Conservation (phyloP, 2,797 vertebrate species). For the Cephalopachus bancanus region DNA sequence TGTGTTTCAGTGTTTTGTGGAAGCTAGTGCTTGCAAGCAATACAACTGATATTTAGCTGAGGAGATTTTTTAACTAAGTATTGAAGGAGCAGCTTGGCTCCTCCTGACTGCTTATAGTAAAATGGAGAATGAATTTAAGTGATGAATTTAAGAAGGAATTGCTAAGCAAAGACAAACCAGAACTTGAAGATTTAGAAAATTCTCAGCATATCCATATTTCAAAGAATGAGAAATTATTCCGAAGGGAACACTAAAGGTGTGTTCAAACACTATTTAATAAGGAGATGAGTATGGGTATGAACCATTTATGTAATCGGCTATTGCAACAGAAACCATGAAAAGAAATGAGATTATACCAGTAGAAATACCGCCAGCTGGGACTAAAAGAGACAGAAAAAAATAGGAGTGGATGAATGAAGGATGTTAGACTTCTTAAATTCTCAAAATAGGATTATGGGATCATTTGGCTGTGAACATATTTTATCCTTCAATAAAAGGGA, state of each 20-base stretch:
- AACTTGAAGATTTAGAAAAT: not conserved
- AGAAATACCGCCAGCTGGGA: not conserved
- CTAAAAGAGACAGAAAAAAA: not conserved
- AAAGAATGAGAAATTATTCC: not conserved
- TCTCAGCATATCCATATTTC: not conserved
- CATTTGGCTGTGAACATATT: not conserved
- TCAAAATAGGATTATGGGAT: not conserved
- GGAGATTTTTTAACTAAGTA: not conserved
- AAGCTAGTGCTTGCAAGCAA: not conserved
- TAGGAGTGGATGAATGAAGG: not conserved
- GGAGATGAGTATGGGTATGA: not conserved
- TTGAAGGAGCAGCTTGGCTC: not conserved
- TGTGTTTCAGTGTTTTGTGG: not conserved
- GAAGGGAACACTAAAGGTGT: not conserved
- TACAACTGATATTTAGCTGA: slow-evolving; percentile 7
- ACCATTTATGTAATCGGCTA: not conserved
- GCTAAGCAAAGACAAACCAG: not conserved
- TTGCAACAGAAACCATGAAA: not conserved
- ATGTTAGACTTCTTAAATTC: not conserved
- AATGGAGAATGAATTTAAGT: not conserved
- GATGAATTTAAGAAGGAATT: not conserved
- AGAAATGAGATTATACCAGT: not conserved
- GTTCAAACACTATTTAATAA: not conserved
- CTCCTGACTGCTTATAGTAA: not conserved
- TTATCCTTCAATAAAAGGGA: not conserved